phyloP scores from a whole-genome alignment of 1,140 invertebrate species.

The Aradophagus sp. region DNA sequence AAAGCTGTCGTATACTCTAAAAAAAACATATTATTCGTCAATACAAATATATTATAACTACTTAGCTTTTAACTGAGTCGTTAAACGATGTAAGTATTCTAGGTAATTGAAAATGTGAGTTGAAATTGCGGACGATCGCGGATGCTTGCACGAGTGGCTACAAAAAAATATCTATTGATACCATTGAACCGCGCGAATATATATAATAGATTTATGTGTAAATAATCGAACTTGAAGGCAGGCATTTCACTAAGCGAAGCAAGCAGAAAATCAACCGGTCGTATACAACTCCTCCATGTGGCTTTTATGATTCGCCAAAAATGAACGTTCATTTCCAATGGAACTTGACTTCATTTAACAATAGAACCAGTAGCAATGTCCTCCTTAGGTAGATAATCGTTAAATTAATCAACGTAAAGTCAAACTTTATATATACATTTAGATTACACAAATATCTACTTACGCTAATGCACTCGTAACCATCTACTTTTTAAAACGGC shows the following conservation, averaged over 20 bases:
- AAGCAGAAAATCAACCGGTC: too few relatives aligned
- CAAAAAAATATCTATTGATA: constrained; percentile 14
- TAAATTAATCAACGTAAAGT: too few relatives aligned
- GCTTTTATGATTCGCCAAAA: too few relatives aligned
- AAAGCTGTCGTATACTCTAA: constrained; percentile 18
- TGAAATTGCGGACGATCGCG: constrained; percentile 18
- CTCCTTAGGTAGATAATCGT: too few relatives aligned
- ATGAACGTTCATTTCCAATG: too few relatives aligned
- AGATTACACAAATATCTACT: constrained; percentile 19
- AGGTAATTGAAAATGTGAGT: constrained; percentile 33
- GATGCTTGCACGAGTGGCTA: constrained; percentile 22
- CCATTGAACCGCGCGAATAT: constrained; percentile 28
- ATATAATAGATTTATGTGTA: constrained; percentile 52
- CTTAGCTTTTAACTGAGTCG: constrained; percentile 34
- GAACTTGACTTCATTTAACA: too few relatives aligned
- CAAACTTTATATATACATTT: constrained; percentile 23
- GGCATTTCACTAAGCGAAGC: too few relatives aligned
- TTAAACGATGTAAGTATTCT: constrained; percentile 30
- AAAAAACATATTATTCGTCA: constrained; percentile 36
- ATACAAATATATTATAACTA: constrained; percentile 29
- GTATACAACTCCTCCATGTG: too few relatives aligned
- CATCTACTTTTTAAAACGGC: constrained; percentile 12
- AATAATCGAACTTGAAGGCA: constrained; percentile 35
- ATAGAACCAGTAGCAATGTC: too few relatives aligned
- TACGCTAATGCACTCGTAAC: constrained; percentile 23